phyloP scores from a whole-genome alignment of 2,113 vertebrate species.

The Parus major region DNA sequence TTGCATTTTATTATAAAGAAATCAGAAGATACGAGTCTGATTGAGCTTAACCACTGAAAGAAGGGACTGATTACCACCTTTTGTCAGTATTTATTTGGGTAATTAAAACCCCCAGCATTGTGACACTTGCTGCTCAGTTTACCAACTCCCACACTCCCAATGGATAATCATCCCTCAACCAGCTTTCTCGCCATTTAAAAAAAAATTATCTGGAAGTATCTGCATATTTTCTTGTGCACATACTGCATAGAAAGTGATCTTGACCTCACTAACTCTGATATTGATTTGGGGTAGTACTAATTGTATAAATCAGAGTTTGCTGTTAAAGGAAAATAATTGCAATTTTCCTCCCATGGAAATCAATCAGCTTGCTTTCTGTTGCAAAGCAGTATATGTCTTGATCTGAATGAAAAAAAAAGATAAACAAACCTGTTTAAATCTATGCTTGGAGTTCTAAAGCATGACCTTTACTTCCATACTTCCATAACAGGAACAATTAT shows the following conservation, averaged over 20 bases:
- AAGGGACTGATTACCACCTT: not conserved
- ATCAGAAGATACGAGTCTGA: not conserved
- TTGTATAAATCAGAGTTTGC: not conserved
- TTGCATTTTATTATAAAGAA: conserved; percentile 5
- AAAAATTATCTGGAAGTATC: not conserved
- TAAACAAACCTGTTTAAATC: not conserved
- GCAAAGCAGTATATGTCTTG: not conserved
- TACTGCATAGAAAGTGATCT: not conserved
- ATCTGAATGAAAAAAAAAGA: not conserved
- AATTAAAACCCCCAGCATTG: not conserved
- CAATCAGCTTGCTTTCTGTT: not conserved
- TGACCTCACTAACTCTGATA: not conserved
- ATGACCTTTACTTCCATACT: not conserved
- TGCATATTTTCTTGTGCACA: not conserved
- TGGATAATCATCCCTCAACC: not conserved
- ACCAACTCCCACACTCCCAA: not conserved
- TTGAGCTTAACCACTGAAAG: not conserved
- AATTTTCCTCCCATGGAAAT: not conserved
- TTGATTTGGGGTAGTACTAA: not conserved
- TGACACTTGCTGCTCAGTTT: not conserved
- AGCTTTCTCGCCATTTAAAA: not conserved
- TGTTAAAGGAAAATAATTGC: not conserved
- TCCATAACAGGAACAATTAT: not conserved
- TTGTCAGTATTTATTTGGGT: not conserved
- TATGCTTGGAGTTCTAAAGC: not conserved